Evolutionary conservation across 2,888 invertebrate species (phyloP).

Genomic region (Thymelicus sylvestris): DNA sequence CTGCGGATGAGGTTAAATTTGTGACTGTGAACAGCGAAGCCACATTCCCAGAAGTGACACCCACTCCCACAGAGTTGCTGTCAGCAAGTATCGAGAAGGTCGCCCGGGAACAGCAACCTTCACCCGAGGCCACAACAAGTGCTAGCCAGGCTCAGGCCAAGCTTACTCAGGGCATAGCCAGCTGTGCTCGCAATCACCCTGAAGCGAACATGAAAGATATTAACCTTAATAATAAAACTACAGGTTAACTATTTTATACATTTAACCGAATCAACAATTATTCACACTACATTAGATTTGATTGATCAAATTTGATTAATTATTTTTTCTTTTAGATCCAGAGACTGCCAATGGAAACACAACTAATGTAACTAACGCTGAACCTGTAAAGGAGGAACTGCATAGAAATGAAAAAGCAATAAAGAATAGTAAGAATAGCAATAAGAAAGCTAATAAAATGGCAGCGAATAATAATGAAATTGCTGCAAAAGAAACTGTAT

Average conservation of each 20-base stretch:
- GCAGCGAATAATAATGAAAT: conserved; percentile 59
- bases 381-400: conserved; percentile 70
- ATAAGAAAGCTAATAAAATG: conserved; percentile 66
- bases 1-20: conserved; percentile 51
- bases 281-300: not conserved
- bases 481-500: conserved; percentile 60
- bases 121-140: conserved; percentile 59
- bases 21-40: conserved; percentile 56
- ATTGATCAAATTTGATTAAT: not conserved
- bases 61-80: conserved; percentile 70
- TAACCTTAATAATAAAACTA: conserved; percentile 70
- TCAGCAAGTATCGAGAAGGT: conserved; percentile 77
- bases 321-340: conserved; percentile 57
- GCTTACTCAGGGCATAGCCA: conserved; percentile 75
- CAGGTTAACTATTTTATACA: conserved; percentile 60
- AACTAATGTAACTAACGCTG: conserved; percentile 60
- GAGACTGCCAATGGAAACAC: conserved; percentile 76
- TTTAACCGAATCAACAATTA: not conserved
- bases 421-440: conserved; percentile 69
- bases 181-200: conserved; percentile 67
- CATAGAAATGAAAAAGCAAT: conserved; percentile 76
- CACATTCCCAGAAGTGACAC: conserved; percentile 52
- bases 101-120: conserved; percentile 60
- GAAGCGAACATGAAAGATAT: conserved; percentile 79
- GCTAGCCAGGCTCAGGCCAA: conserved; percentile 77